These are phyloP conservation scores for Loriculus beryllinus DNA, from an alignment of 2,797 vertebrate genomes.

Conservation along the genomic window DNA sequence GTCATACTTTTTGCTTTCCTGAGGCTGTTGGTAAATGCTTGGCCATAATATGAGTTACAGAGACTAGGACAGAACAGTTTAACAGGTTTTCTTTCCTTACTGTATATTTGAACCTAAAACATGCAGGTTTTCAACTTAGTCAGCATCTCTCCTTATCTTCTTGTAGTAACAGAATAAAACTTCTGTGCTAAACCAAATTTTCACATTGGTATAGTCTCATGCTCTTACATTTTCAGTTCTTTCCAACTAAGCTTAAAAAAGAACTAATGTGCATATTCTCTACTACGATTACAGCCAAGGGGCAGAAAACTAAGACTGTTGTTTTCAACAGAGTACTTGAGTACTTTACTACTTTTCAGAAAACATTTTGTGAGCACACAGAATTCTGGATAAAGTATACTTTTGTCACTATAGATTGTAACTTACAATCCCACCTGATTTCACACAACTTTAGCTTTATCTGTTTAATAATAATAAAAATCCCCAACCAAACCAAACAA, in stretches of 20 bases:
- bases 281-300: background rate
- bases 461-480: background rate
- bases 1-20: background rate
- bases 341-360: background rate
- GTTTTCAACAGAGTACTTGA: background rate
- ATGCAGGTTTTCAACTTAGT: background rate
- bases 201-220: background rate
- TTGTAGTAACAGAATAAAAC: background rate
- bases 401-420: background rate
- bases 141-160: background rate
- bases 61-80: background rate
- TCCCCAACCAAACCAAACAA: background rate
- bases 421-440: background rate
- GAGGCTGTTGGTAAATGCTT: background rate
- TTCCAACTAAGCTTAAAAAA: background rate
- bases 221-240: background rate
- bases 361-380: background rate
- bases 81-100: constrained; percentile 12
- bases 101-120: background rate
- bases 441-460: constrained; percentile 8
- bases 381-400: background rate
- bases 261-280: background rate
- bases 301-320: background rate
- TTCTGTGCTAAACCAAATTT: background rate
- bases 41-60: background rate